phyloP scores from a whole-genome alignment of 1,140 invertebrate species.

The Pseudomyrmex cubaensis region DNA sequence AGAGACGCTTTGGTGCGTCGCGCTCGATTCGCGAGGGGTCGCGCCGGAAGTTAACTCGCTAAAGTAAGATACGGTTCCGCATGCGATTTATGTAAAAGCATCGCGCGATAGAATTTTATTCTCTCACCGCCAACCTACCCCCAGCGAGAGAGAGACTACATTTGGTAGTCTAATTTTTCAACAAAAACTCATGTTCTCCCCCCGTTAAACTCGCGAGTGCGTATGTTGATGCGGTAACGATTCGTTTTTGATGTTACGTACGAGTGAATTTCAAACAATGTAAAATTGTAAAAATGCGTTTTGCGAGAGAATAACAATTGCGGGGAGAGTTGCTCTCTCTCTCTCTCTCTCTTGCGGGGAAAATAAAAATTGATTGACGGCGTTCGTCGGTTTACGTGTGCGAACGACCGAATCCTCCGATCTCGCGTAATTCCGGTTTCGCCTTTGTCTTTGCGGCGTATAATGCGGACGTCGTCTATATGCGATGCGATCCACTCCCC shows the following conservation, averaged over 20 bases:
- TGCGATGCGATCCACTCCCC: too few relatives aligned
- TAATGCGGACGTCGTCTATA: too few relatives aligned
- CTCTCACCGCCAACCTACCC: background rate
- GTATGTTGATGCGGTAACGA: constrained; percentile 2
- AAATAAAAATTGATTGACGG: background rate
- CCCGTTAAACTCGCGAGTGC: background rate
- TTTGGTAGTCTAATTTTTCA: constrained; percentile 48
- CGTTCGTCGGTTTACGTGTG: too few relatives aligned
- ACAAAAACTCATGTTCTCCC: constrained; percentile 7
- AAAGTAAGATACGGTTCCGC: constrained; percentile 48
- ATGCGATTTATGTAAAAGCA: constrained; percentile 47
- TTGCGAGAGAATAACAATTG: too few relatives aligned
- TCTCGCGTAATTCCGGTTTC: too few relatives aligned
- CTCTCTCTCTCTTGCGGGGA: too few relatives aligned
- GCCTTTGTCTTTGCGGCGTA: too few relatives aligned
- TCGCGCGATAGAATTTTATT: constrained; percentile 49
- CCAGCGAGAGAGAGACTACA: background rate
- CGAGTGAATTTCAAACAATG: background rate
- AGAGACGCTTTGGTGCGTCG: background rate
- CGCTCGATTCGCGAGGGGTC: constrained; percentile 23
- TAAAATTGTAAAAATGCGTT: background rate
- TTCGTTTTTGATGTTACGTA: background rate
- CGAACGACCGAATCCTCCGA: too few relatives aligned
- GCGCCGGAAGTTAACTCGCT: constrained; percentile 45
- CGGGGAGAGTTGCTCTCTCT: too few relatives aligned